These are phyloP conservation scores for Spondyliosoma cantharus DNA, from an alignment of 2,797 vertebrate species.

Conservation along the genomic window DNA sequence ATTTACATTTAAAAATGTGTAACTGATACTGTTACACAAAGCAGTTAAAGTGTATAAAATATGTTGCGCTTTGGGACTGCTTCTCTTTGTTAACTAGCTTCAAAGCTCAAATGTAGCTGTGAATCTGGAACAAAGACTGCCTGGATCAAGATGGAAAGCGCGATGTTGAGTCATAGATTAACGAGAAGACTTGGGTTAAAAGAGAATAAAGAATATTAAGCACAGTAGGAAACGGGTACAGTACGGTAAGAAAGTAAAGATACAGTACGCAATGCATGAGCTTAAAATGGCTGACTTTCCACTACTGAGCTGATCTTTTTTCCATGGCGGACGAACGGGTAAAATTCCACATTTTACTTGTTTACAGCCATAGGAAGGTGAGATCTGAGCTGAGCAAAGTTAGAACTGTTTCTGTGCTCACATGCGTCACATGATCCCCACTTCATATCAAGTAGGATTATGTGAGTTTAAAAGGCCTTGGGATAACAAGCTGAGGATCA, in stretches of 20 bases:
- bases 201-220: slow-evolving; percentile 16
- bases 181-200: slow-evolving; percentile 25
- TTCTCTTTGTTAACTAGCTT: slow-evolving; percentile 16
- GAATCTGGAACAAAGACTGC: slow-evolving; percentile 24
- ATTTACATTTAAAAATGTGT: slow-evolving; percentile 17
- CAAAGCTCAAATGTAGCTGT: slow-evolving; percentile 29
- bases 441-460: slow-evolving; percentile 14
- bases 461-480: slow-evolving; percentile 52
- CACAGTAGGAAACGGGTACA: neutral
- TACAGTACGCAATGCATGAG: slow-evolving; percentile 12
- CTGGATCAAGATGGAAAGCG: slow-evolving; percentile 5
- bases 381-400: neutral
- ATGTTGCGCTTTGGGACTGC: neutral
- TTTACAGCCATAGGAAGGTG: slow-evolving; percentile 12
- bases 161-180: slow-evolving; percentile 7
- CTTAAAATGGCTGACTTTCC: neutral
- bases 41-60: neutral
- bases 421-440: slow-evolving; percentile 20
- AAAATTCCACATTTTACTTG: slow-evolving; percentile 12
- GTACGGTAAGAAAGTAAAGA: slow-evolving; percentile 3
- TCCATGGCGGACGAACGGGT: slow-evolving; percentile 30
- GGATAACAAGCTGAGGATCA: neutral
- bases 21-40: neutral
- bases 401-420: neutral
- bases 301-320: neutral